Percentiles rank a stretch among this genome's conserved stretches.
These are phyloP conservation scores for Chrysocyon brachyurus DNA, from an alignment of 2,797 vertebrate species.

Conservation along the genomic window DNA sequence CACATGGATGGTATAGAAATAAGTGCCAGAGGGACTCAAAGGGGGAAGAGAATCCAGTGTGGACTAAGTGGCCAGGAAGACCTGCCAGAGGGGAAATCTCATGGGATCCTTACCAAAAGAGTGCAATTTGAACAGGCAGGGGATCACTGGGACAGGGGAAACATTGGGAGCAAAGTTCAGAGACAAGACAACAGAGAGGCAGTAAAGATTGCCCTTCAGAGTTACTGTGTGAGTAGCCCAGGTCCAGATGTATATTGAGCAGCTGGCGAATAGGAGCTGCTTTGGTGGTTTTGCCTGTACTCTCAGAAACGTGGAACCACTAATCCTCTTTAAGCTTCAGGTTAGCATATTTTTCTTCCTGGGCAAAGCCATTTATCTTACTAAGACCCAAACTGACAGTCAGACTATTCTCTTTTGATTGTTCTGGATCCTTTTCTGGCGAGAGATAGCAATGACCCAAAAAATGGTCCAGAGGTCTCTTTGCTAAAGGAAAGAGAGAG, in stretches of 20 bases:
- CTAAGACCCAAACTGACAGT: background rate
- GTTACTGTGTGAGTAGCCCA: background rate
- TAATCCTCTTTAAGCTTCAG: background rate
- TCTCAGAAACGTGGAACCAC: background rate
- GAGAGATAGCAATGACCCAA: background rate
- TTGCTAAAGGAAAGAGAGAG: background rate
- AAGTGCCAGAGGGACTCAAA: background rate
- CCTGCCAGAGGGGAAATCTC: background rate
- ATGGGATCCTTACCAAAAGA: background rate
- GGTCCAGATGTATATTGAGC: accelerated
- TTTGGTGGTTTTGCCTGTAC: background rate
- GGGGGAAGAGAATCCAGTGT: background rate
- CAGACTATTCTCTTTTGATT: background rate
- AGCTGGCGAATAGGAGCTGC: background rate
- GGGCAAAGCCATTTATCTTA: background rate
- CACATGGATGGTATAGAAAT: accelerated
- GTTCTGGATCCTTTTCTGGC: background rate
- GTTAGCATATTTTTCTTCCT: background rate
- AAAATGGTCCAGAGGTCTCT: background rate
- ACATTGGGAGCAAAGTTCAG: background rate
- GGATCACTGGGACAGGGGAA: no score
- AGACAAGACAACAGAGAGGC: background rate
- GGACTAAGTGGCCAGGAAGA: background rate
- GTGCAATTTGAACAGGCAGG: background rate
- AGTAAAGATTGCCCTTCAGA: background rate